Evolutionary conservation across 2,888 invertebrate genomes (phyloP).

Genomic region (Zonitis immaculata): DNA sequence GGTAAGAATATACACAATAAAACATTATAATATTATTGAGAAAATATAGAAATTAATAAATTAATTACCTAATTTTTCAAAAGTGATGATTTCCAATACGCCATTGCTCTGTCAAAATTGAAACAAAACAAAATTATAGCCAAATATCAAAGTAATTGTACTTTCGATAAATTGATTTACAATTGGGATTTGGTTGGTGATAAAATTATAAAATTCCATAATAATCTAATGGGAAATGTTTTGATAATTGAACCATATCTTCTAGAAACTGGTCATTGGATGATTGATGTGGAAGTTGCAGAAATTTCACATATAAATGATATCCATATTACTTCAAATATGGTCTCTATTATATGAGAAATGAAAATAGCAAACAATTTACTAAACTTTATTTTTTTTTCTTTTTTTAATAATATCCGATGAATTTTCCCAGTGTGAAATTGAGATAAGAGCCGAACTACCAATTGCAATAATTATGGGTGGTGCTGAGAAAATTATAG

Average conservation of each 20-base stretch:
- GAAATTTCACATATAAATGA: too few species aligned
- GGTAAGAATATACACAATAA: too few species aligned
- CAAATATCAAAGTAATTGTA: neutral
- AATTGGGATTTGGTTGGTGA: conserved; percentile 3
- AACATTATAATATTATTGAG: too few species aligned
- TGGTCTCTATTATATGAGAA: too few species aligned
- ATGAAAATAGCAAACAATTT: too few species aligned
- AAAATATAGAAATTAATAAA: too few species aligned
- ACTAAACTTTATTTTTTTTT: neutral
- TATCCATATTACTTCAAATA: too few species aligned
- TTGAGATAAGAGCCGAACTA: neutral
- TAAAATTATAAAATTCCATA: neutral
- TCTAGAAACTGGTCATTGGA: neutral
- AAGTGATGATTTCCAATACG: too few species aligned
- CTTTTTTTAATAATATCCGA: neutral
- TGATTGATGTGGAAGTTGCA: neutral
- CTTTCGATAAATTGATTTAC: neutral
- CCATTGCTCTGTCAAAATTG: too few species aligned
- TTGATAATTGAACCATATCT: neutral
- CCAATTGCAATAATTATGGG: conserved; percentile 10
- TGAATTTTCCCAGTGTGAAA: neutral
- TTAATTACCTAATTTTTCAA: too few species aligned
- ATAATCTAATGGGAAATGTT: neutral
- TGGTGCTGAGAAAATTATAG: conserved; percentile 3
- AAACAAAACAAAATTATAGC: conserved; percentile 2